Evolutionary conservation across 2,888 invertebrate genomes (phyloP).

Genomic region (Zonitis immaculata): DNA sequence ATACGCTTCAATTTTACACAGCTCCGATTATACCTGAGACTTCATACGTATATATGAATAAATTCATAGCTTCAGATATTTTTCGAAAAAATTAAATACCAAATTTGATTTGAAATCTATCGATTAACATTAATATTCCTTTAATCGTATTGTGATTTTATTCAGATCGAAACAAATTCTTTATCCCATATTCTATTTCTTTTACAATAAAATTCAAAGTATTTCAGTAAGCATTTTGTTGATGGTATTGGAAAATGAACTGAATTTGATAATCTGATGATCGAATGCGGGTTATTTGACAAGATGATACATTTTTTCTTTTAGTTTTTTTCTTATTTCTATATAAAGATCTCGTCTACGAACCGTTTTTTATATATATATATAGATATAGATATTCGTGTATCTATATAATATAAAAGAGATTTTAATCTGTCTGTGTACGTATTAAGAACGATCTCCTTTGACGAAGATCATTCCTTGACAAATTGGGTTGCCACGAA

Average conservation of each 20-base stretch:
- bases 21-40: slow-evolving; percentile 44
- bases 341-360: background rate
- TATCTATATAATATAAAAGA: slow-evolving; percentile 23
- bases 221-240: slow-evolving; percentile 3
- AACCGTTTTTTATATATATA: no score
- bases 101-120: background rate
- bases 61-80: slow-evolving; percentile 37
- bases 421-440: slow-evolving; percentile 23
- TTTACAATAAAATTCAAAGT: background rate
- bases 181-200: no score
- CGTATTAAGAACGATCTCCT: slow-evolving; percentile 21
- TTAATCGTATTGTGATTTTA: background rate
- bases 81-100: slow-evolving; percentile 10
- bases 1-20: slow-evolving; percentile 28
- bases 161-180: background rate
- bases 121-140: background rate
- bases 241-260: slow-evolving; percentile 22
- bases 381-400: no score
- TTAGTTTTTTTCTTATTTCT: background rate
- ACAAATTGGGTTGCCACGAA: slow-evolving; percentile 23
- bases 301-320: slow-evolving; percentile 24
- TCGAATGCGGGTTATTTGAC: slow-evolving; percentile 37
- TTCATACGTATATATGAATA: no score
- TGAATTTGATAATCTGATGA: slow-evolving; percentile 37
- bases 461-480: slow-evolving; percentile 25